Evolutionary conservation across 2,797 vertebrate species (phyloP).

Genomic region (Coracias cyanogaster): DNA sequence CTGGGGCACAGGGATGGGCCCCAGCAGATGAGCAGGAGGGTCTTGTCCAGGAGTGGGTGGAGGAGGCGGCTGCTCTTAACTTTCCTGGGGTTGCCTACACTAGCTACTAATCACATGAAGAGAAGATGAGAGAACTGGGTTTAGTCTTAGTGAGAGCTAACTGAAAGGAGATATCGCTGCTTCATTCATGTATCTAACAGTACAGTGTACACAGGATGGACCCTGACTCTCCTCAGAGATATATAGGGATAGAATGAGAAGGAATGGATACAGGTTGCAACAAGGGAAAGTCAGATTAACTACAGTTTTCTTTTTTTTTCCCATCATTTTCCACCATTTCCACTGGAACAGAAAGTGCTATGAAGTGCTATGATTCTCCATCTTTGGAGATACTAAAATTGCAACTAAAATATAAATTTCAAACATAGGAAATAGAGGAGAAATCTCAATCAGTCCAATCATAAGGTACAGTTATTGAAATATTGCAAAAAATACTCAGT

Average conservation of each 20-base stretch:
- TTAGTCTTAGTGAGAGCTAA: not conserved
- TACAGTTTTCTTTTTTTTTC: not conserved
- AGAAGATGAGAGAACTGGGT: not conserved
- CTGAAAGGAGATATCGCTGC: not conserved
- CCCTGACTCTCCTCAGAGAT: not conserved
- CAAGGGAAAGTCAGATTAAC: not conserved
- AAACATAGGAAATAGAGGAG: not conserved
- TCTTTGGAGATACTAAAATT: not conserved
- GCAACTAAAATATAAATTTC: not conserved
- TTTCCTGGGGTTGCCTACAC: not conserved
- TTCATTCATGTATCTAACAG: not conserved
- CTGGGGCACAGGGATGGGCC: not conserved
- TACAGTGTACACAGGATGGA: not conserved
- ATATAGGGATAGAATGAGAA: not conserved
- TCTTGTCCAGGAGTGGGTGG: not conserved
- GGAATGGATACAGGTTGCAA: not conserved
- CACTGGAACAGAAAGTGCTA: not conserved
- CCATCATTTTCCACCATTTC: not conserved
- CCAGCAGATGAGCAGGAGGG: not conserved
- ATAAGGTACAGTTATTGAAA: not conserved
- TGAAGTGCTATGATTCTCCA: not conserved
- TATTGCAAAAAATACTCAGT: not conserved
- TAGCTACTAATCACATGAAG: not conserved
- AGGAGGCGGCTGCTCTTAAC: not conserved
- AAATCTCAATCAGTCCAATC: not conserved